Conservation (phyloP, 2,797 vertebrate genomes). For the Poeciliopsis infans region DNA sequence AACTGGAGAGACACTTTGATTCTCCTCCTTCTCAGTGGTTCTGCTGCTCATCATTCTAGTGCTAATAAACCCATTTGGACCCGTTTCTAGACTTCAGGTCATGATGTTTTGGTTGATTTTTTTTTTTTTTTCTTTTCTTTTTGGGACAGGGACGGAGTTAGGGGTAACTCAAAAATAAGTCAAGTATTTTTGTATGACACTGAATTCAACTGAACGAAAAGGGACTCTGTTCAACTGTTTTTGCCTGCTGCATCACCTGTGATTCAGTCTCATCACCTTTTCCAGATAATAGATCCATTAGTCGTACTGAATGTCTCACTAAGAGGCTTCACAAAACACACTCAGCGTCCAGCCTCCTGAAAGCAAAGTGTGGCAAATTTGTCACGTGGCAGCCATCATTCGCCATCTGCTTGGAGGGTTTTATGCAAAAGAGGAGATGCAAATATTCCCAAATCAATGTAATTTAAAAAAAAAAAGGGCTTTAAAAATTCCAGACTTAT, state of each 20-base stretch:
- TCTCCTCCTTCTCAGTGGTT: neutral
- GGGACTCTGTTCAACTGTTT: neutral
- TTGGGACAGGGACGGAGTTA: too few relatives aligned
- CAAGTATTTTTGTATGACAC: too few relatives aligned
- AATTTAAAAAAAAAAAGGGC: neutral
- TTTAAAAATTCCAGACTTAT: neutral
- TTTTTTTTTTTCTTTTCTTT: too few relatives aligned
- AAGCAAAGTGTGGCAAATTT: neutral
- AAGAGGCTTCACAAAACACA: neutral
- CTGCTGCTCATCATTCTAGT: neutral
- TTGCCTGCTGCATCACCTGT: neutral
- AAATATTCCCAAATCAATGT: neutral
- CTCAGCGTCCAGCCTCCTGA: neutral
- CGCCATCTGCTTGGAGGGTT: neutral
- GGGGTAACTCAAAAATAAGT: too few relatives aligned
- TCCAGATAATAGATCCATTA: neutral
- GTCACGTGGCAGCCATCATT: neutral
- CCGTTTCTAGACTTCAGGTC: neutral
- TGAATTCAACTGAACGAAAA: too few relatives aligned
- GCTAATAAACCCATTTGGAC: neutral
- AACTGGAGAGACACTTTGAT: neutral
- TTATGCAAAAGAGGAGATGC: neutral
- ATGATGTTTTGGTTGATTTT: too few relatives aligned
- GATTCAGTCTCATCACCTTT: neutral
- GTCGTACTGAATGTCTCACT: neutral